Conservation (phyloP, 2,797 vertebrate species). For the Margarornis squamiger region DNA sequence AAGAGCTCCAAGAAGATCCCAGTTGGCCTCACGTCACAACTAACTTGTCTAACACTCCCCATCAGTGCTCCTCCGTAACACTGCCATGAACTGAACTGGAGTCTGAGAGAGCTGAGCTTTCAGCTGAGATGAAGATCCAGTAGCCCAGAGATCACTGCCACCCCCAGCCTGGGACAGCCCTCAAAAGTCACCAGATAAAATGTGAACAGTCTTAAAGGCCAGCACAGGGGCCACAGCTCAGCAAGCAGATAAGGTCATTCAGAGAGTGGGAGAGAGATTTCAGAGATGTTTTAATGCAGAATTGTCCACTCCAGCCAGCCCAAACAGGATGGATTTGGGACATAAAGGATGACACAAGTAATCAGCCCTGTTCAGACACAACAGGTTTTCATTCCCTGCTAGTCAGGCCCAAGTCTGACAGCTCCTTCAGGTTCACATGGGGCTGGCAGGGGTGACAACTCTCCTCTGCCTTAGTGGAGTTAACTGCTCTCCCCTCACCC, state of each 20-base stretch:
- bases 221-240: neutral
- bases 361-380: neutral
- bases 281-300: neutral
- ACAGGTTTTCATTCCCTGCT: neutral
- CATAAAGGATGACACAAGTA: neutral
- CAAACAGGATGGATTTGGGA: neutral
- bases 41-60: neutral
- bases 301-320: neutral
- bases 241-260: neutral
- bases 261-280: neutral
- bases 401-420: neutral
- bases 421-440: fast-evolving
- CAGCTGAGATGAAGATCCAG: neutral
- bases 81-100: neutral
- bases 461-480: neutral
- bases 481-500: fast-evolving
- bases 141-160: neutral
- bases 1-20: neutral
- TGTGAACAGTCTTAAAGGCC: neutral
- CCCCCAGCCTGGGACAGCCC: neutral
- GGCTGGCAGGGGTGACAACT: neutral
- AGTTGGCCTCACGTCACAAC: neutral
- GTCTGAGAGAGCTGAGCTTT: neutral
- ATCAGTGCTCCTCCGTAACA: neutral
- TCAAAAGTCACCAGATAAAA: neutral